These are phyloP conservation scores for Ophion ellenae DNA, from an alignment of 2,888 invertebrate species.

Conservation along the genomic window DNA sequence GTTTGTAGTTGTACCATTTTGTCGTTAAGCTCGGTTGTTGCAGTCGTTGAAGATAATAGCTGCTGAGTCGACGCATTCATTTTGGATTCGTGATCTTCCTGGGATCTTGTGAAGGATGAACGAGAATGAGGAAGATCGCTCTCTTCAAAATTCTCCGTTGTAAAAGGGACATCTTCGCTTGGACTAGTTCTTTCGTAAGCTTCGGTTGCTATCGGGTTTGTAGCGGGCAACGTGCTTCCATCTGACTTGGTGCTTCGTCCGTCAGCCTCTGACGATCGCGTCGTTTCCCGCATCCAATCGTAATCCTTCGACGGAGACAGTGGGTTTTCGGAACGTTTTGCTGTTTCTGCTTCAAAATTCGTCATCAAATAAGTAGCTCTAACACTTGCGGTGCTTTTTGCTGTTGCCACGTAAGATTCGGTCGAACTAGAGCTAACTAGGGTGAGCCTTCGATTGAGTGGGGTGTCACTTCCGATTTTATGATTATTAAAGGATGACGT, in stretches of 20 bases:
- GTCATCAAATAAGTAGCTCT: neutral
- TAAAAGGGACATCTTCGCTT: neutral
- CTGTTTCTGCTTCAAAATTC: neutral
- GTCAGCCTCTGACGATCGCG: neutral
- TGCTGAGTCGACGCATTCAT: neutral
- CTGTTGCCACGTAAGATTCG: neutral
- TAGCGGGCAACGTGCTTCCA: neutral
- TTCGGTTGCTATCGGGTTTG: neutral
- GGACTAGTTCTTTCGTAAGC: neutral
- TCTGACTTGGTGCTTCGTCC: neutral
- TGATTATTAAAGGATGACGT: neutral
- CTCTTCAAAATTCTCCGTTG: neutral
- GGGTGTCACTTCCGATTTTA: neutral
- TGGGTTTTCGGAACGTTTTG: neutral
- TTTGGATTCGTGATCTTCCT: neutral
- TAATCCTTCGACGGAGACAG: neutral
- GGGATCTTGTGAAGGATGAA: neutral
- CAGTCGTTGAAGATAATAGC: neutral
- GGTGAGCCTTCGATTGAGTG: neutral
- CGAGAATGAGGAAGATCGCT: neutral
- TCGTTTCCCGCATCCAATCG: neutral
- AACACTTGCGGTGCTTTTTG: neutral
- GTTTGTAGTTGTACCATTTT: neutral
- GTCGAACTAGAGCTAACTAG: neutral
- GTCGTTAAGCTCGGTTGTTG: neutral